Evolutionary conservation across 2,888 invertebrate species (phyloP).

Genomic region (Drosophila demipolita): DNA sequence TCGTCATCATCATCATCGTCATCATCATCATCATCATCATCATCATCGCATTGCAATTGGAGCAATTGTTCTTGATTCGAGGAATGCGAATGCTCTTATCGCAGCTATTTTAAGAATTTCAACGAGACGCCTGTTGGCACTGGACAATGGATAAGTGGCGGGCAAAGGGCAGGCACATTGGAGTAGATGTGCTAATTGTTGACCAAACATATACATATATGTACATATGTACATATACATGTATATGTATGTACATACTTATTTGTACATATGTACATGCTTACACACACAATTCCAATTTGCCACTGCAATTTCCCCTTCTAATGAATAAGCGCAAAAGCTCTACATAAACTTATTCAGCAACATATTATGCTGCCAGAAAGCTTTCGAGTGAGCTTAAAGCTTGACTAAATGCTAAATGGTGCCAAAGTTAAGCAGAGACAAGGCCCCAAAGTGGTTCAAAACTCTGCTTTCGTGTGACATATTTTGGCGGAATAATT

Average conservation of each 20-base stretch:
- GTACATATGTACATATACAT: background rate
- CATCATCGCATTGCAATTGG: conserved; percentile 7
- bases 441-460: background rate
- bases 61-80: conserved; percentile 8
- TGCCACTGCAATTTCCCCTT: conserved; percentile 44
- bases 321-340: background rate
- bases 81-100: conserved; percentile 17
- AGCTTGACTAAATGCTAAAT: background rate
- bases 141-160: conserved; percentile 7
- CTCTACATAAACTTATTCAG: conserved; percentile 57
- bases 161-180: background rate
- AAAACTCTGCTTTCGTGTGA: background rate
- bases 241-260: background rate
- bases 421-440: conserved; percentile 1
- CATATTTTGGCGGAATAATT: background rate
- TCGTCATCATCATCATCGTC: background rate
- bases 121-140: conserved; percentile 2
- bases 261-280: background rate
- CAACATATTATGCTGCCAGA: background rate
- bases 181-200: background rate
- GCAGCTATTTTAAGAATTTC: conserved; percentile 16
- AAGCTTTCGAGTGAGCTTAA: conserved; percentile 11
- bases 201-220: background rate
- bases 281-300: background rate
- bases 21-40: background rate